phyloP scores from a whole-genome alignment of 1,140 invertebrate genomes.

The Apis cerana region DNA sequence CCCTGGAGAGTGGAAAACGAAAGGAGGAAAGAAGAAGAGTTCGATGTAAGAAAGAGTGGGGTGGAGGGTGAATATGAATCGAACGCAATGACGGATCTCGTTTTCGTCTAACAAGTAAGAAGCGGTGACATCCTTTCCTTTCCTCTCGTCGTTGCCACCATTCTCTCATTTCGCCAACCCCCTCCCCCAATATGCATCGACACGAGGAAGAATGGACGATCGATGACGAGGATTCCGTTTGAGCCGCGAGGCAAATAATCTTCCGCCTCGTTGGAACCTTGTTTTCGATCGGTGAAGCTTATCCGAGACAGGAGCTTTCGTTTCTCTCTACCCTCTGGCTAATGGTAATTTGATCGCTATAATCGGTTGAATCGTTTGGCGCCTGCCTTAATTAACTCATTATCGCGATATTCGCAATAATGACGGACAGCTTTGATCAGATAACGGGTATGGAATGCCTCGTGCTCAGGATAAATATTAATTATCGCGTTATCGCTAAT shows the following conservation, averaged over 20 bases:
- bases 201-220: neutral
- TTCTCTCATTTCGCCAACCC: neutral
- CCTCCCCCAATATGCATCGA: neutral
- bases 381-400: slow-evolving; percentile 22
- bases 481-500: slow-evolving; percentile 40
- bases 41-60: neutral
- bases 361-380: neutral
- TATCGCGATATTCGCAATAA: neutral
- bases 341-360: neutral
- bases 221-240: neutral
- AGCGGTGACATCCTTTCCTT: neutral
- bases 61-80: slow-evolving; percentile 26
- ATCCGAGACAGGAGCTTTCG: neutral
- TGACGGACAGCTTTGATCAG: neutral
- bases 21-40: neutral
- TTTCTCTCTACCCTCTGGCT: neutral
- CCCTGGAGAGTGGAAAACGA: neutral
- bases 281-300: slow-evolving; percentile 4
- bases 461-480: slow-evolving; percentile 9
- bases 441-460: neutral
- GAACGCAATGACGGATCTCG: slow-evolving; percentile 39
- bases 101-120: slow-evolving; percentile 2
- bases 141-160: neutral
- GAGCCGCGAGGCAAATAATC: neutral
- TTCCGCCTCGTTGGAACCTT: neutral